These are phyloP conservation scores for Gnatocerus cornutus DNA, from an alignment of 2,888 invertebrate genomes.

Conservation along the genomic window DNA sequence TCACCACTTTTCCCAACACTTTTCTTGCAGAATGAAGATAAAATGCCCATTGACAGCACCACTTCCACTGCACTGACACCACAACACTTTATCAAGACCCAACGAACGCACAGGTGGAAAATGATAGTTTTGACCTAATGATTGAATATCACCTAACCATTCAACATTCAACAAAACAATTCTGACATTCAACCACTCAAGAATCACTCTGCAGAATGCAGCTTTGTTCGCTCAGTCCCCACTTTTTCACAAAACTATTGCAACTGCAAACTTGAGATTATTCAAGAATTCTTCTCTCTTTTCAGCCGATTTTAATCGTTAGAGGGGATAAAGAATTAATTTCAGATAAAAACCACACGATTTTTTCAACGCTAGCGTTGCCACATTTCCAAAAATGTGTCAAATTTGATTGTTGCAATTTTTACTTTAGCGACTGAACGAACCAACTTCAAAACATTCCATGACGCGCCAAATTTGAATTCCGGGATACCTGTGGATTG, in stretches of 20 bases:
- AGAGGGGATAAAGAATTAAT: conserved; percentile 8
- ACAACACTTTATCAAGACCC: conserved; percentile 8
- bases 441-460: conserved; percentile 23
- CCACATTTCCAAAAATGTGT: conserved; percentile 42
- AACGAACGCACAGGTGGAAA: conserved; percentile 15
- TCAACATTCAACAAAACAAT: conserved; percentile 24
- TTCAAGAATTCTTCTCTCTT: neutral
- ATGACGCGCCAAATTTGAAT: conserved; percentile 27
- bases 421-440: conserved; percentile 34
- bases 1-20: conserved; percentile 6
- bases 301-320: too few species aligned
- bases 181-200: conserved; percentile 19
- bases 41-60: conserved; percentile 31
- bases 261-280: conserved; percentile 18
- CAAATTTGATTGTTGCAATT: conserved; percentile 41
- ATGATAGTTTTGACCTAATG: conserved; percentile 20
- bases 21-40: neutral
- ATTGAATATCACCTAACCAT: conserved; percentile 27
- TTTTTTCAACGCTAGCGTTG: conserved; percentile 26
- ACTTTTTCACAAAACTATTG: conserved; percentile 23
- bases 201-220: conserved; percentile 35
- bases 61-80: conserved; percentile 9
- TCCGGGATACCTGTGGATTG: conserved; percentile 1
- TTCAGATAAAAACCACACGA: conserved; percentile 29
- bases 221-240: conserved; percentile 25